Percentiles rank a stretch among this genome's conserved stretches.
These are phyloP conservation scores for Callorhinus ursinus DNA, from an alignment of 2,113 vertebrate species.

Conservation along the genomic window DNA sequence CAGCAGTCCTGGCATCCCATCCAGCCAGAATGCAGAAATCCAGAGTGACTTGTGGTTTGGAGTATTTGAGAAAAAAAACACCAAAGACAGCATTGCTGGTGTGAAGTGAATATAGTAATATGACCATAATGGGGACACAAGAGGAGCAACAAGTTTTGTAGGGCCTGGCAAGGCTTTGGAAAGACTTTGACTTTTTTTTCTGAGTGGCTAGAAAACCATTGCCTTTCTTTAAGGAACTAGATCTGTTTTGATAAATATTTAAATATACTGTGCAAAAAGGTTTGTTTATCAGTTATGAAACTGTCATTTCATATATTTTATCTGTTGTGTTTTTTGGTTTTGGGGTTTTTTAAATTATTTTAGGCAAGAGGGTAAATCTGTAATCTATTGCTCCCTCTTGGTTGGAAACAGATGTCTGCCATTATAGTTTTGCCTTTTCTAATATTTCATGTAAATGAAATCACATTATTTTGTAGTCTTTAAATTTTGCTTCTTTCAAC, in stretches of 20 bases:
- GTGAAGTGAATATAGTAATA: neutral
- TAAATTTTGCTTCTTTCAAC: neutral
- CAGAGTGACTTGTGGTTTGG: neutral
- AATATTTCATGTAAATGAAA: neutral
- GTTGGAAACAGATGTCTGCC: neutral
- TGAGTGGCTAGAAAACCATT: neutral
- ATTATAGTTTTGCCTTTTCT: neutral
- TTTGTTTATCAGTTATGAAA: neutral
- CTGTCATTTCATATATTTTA: neutral
- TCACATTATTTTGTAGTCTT: neutral
- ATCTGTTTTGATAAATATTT: neutral
- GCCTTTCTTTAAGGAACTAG: neutral
- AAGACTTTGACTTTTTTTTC: neutral
- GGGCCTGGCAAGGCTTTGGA: neutral
- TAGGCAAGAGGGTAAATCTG: neutral
- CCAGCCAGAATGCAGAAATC: neutral
- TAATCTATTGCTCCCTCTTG: neutral
- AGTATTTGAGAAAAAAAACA: neutral
- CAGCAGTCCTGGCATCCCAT: neutral
- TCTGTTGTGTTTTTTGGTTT: neutral
- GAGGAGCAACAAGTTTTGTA: neutral
- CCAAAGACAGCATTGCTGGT: neutral
- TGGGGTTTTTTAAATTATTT: neutral
- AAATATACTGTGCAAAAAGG: neutral
- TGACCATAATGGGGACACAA: neutral